A percentile compares a stretch with the other conserved stretches of the same genome.
These are phyloP conservation scores for Stenolophus ochropezus DNA, from an alignment of 2,888 invertebrate species.

Conservation along the genomic window DNA sequence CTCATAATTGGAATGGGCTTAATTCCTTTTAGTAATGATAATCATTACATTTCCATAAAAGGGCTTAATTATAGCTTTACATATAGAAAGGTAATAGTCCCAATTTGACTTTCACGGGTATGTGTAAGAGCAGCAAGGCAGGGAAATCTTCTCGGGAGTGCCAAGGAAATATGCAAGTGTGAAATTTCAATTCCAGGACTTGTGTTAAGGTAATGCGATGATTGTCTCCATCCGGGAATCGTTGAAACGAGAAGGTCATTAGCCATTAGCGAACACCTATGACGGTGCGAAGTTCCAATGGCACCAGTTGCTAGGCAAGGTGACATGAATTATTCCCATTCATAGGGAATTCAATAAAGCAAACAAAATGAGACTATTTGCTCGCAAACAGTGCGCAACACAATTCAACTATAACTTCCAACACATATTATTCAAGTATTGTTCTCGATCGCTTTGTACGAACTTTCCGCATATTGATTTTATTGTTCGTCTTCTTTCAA, in stretches of 20 bases:
- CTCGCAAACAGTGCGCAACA: slow-evolving; percentile 1
- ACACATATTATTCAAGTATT: slow-evolving; percentile 7
- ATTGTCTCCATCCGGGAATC: slow-evolving; percentile 22
- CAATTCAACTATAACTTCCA: slow-evolving; percentile 4
- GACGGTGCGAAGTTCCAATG: not conserved
- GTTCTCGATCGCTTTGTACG: not conserved
- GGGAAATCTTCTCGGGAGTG: too few relatives aligned
- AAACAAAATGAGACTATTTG: slow-evolving; percentile 21
- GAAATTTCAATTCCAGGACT: slow-evolving; percentile 51
- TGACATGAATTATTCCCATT: slow-evolving; percentile 27
- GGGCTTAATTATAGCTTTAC: too few relatives aligned
- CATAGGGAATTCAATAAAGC: slow-evolving; percentile 23
- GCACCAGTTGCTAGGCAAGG: slow-evolving; percentile 8
- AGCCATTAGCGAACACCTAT: slow-evolving; percentile 40
- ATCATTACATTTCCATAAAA: too few relatives aligned
- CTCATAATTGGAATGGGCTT: too few relatives aligned
- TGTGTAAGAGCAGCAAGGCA: too few relatives aligned
- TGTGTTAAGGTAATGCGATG: slow-evolving; percentile 44
- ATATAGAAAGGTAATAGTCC: too few relatives aligned
- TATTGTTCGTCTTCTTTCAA: not conserved
- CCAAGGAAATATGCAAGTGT: slow-evolving; percentile 46
- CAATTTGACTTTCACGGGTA: too few relatives aligned
- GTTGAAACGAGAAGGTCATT: slow-evolving; percentile 53
- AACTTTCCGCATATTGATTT: not conserved
- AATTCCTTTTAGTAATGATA: too few relatives aligned